Evolutionary conservation across 2,113 vertebrate genomes (phyloP).

Genomic region (Equus quagga): DNA sequence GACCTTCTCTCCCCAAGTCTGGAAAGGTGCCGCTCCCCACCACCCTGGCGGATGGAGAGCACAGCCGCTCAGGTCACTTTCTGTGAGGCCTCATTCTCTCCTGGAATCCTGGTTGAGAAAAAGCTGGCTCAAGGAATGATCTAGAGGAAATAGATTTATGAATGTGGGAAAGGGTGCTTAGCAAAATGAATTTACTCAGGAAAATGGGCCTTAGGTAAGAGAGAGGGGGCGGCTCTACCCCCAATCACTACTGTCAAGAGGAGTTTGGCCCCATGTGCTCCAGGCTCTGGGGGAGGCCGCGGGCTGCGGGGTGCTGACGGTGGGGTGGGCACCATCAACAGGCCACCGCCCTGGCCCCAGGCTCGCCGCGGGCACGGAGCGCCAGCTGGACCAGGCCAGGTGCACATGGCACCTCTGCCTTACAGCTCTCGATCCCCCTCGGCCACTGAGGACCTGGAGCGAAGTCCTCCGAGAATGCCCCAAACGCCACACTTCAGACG

Average conservation of each 20-base stretch:
- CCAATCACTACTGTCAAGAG: fast-evolving
- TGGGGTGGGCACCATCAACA: fast-evolving
- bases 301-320: background rate
- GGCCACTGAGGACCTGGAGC: fast-evolving
- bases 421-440: fast-evolving
- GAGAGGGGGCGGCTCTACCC: too few relatives aligned
- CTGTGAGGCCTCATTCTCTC: fast-evolving
- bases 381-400: background rate
- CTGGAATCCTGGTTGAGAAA: background rate
- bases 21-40: background rate
- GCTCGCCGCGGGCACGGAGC: fast-evolving
- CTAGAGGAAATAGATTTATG: background rate
- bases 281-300: background rate
- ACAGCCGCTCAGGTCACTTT: fast-evolving
- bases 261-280: fast-evolving
- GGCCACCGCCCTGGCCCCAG: background rate
- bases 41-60: fast-evolving
- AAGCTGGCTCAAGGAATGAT: background rate
- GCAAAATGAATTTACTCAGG: background rate
- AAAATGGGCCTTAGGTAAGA: background rate
- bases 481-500: fast-evolving
- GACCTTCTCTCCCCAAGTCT: background rate
- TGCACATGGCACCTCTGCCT: fast-evolving
- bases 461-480: fast-evolving
- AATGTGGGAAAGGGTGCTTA: background rate